These are phyloP conservation scores for Drosophila prosaltans DNA, from an alignment of 1,140 invertebrate genomes.

Conservation along the genomic window DNA sequence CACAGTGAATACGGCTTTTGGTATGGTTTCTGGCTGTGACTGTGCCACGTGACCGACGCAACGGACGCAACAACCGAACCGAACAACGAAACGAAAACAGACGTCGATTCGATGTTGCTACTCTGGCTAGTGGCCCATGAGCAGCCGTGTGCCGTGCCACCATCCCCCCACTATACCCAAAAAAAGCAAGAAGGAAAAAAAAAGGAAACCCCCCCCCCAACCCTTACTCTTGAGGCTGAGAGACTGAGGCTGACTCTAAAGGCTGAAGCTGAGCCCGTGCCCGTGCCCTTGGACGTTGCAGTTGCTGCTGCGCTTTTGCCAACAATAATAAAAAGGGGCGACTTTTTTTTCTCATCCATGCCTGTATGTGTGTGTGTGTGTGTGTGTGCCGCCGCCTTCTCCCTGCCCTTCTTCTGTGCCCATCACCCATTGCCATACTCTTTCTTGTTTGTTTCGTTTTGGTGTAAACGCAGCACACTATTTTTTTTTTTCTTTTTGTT, in stretches of 20 bases:
- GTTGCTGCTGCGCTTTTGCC: constrained; percentile 18
- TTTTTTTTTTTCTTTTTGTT: constrained; percentile 23
- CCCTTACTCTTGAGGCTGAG: neutral
- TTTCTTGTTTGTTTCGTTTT: constrained; percentile 51
- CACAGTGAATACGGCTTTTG: neutral
- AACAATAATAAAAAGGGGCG: constrained; percentile 24
- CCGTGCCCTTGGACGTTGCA: constrained; percentile 9
- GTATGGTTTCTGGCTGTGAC: constrained; percentile 18
- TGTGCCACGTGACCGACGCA: constrained; percentile 69
- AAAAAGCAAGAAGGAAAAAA: too few relatives aligned
- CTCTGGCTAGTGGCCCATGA: constrained; percentile 32
- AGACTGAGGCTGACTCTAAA: neutral
- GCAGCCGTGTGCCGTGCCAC: constrained; percentile 17
- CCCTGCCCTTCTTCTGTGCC: constrained; percentile 1
- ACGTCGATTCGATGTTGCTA: constrained; percentile 42
- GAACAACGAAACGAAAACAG: constrained; percentile 44
- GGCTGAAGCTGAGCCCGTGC: constrained; percentile 5
- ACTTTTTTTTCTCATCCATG: constrained; percentile 7
- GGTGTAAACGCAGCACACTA: constrained; percentile 42
- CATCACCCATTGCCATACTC: constrained; percentile 1
- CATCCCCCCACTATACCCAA: neutral
- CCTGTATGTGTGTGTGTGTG: constrained; percentile 18
- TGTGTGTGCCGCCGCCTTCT: constrained; percentile 7
- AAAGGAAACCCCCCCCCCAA: neutral
- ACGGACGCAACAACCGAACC: constrained; percentile 52